Conservation (phyloP, 2,797 vertebrate genomes). For the Novumbra hubbsi region DNA sequence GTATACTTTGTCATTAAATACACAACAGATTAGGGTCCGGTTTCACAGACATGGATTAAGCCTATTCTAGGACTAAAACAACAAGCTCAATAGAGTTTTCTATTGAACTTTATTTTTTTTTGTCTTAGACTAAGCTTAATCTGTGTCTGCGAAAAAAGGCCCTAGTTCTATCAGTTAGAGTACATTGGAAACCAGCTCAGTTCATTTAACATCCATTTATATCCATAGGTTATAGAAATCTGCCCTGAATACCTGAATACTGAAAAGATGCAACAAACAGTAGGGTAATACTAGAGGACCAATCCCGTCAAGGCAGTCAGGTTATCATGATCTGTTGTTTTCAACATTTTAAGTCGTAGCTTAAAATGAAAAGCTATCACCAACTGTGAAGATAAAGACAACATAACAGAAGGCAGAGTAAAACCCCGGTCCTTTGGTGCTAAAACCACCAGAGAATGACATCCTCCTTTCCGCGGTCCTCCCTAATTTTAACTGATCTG, state of each 20-base stretch:
- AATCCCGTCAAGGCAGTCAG: not conserved
- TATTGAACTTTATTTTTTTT: no score
- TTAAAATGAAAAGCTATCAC: not conserved
- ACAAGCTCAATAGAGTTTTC: no score
- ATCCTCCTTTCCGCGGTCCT: not conserved
- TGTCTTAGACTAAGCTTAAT: no score
- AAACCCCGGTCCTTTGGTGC: not conserved
- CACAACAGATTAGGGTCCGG: no score
- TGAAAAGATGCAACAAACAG: constrained; percentile 21
- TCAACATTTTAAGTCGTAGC: not conserved
- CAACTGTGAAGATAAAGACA: not conserved
- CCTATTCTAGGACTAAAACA: no score
- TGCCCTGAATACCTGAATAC: constrained; percentile 15
- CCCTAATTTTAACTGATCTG: not conserved
- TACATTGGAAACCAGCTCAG: not conserved
- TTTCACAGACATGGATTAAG: no score
- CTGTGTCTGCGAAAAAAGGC: no score
- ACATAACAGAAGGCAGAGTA: not conserved
- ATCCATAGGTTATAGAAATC: not conserved
- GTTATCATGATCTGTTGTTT: not conserved
- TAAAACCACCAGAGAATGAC: constrained; percentile 5
- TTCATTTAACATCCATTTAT: not conserved
- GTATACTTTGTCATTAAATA: no score
- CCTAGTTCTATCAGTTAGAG: not conserved
- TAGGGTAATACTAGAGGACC: not conserved